These are phyloP conservation scores for Esox niger DNA, from an alignment of 2,113 vertebrate genomes.

Conservation along the genomic window DNA sequence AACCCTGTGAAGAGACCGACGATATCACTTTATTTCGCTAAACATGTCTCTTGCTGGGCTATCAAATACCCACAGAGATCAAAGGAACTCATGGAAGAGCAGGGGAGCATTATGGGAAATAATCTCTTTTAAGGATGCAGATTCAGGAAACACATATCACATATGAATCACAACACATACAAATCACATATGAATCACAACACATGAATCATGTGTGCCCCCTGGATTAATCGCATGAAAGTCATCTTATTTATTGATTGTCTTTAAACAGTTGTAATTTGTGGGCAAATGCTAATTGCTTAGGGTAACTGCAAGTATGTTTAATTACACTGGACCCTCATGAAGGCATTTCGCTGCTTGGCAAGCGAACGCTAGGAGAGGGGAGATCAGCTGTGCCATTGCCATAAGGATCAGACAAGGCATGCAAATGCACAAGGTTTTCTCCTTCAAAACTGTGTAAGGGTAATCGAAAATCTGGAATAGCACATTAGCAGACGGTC, in stretches of 20 bases:
- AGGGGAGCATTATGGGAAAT: constrained; percentile 15
- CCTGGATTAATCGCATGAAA: neutral
- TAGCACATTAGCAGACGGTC: neutral
- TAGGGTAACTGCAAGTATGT: neutral
- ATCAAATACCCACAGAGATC: constrained; percentile 34
- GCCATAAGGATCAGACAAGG: neutral
- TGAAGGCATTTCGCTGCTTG: neutral
- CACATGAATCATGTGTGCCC: neutral
- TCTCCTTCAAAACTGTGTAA: neutral
- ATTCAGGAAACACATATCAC: constrained; percentile 13
- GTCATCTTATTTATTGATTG: constrained; percentile 12
- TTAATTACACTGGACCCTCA: neutral
- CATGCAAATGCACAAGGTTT: neutral
- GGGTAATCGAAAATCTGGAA: neutral
- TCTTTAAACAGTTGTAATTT: constrained; percentile 4
- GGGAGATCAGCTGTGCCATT: neutral
- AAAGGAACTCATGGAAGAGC: constrained; percentile 15
- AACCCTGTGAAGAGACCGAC: constrained; percentile 59
- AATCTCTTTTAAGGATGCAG: constrained; percentile 18
- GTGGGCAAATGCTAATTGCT: neutral
- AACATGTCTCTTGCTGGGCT: constrained; percentile 45
- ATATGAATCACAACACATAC: neutral
- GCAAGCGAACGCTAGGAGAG: neutral
- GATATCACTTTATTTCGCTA: constrained; percentile 51
- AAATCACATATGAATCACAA: neutral